Evolutionary conservation across 2,113 vertebrate genomes (phyloP), one percentile per base, ranked within the genome.

Genomic region (human (Homo sapiens)): DNA sequence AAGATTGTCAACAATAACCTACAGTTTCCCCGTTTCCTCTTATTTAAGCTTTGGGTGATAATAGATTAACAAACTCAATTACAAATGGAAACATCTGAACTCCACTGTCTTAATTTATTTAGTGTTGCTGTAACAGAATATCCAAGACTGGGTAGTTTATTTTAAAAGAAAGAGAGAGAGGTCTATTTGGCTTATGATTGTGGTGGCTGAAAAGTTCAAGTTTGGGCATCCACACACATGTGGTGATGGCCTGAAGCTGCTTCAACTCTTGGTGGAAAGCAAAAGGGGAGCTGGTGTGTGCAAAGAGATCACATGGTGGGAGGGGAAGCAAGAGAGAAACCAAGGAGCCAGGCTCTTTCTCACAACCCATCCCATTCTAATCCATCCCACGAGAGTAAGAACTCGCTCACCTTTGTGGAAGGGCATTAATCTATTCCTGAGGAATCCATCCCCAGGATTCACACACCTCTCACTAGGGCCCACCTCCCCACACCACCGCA

Each of bases 21-120:
- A 75, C 32, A 38, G 14, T 32, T 59, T 94, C 20, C 22, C n/a
- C 45, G 68, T n/a, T 91, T 85, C 70, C 25, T 96, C 27, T 80
- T 48, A 75, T 70, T 93, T 85, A 88, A 43, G 38, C 50, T 80
- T 17, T 82, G 18, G 45, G 72, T 52, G 94, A 91, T 59, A 81
- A 84, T 17, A 97, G 64, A 66, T 79, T 48, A 92, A 79, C 83
- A 89, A 75, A 75, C 45, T 59, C 82, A 40, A 5, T 84, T 89
- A 40, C 78, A 82, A 89, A 81, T 81, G 82, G 38, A 91, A 97
- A 64, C 64, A 89, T 27, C 12, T 83, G 82, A 83, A 91, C 3
- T 13, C 20, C 40, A 78, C 30, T 78, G 45, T 76, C 75, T 76
- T 76, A 76, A 48, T 76, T 48, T 25, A 27, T 17, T 48, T 48